Evolutionary conservation across 1,140 invertebrate genomes (phyloP), one percentile per base, ranked within the genome.

Genomic region (Littorina saxatilis): DNA sequence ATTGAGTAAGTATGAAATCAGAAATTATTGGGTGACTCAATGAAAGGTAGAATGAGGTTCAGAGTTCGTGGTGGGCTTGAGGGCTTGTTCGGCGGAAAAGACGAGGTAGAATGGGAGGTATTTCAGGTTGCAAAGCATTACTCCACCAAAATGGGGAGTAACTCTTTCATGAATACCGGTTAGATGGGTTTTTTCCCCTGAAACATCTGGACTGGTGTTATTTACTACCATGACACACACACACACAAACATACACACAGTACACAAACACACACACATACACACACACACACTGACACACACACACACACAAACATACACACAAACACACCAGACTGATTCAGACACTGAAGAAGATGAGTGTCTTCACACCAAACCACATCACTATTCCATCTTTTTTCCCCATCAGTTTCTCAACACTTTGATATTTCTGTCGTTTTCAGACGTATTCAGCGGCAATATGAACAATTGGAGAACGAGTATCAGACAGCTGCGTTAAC

Each of bases 401-500:
- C 0, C 11, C 23, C 1, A 23, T 23, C 32, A 32, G 5, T 7
- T 23, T 27, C 66, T 70, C 20, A 2, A 35, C 17, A 37, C 11
- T 35, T 20, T n/a, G 27, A 20, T 66, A 0, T 66, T 66, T n/a
- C 43, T 5, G 43, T 47, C 43, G 43, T 47, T 58, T 35, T 20
- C 92, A 96, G 95, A 81, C 94, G 95, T 89, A 95, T 96, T 86
- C 95, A 96, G 91, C 94, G 94, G 35, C 95, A 96, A 87, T 95
- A 95, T 88, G 94, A 95, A 83, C 95, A 95, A 82, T 92, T 96
- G 87, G 95, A 96, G 87, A 94, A 95, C 84, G 95, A 96, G 87
- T 96, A 96, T 87, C 93, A 94, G 77, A 94, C 94, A 84, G 94
- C 95, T 85, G 95, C 95, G 72, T 93, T 95, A 68, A 95, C 95